Conservation (phyloP, 1,140 invertebrate genomes). For the Bombus huntii region DNA sequence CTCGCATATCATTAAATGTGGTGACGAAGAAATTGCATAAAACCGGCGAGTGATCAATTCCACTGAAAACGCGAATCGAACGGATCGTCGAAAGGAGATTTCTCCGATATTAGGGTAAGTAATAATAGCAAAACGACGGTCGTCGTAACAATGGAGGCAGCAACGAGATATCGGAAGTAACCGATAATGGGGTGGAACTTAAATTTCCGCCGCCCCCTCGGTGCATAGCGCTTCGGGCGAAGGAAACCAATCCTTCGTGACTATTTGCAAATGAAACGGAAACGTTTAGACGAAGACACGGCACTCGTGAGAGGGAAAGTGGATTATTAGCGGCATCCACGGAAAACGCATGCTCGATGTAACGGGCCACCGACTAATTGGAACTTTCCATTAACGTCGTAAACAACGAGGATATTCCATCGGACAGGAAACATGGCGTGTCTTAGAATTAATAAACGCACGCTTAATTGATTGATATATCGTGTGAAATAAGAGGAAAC, state of each 20-base stretch:
- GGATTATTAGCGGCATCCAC: constrained; percentile 25
- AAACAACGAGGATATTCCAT: constrained; percentile 1
- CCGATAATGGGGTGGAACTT: constrained; percentile 62
- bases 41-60: not conserved
- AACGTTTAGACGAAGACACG: constrained; percentile 29
- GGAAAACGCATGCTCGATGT: constrained; percentile 9
- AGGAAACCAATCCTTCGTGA: constrained; percentile 48
- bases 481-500: not conserved
- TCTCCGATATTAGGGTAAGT: constrained; percentile 45
- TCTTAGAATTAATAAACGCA: not conserved
- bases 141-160: constrained; percentile 48
- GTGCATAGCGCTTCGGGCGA: not conserved
- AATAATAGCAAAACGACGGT: constrained; percentile 52
- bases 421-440: not conserved
- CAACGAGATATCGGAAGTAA: constrained; percentile 64
- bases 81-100: constrained; percentile 36
- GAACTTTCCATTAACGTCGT: constrained; percentile 32
- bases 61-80: not conserved
- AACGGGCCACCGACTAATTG: constrained; percentile 20
- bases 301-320: not conserved
- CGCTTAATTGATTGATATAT: not conserved
- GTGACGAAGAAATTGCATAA: not conserved
- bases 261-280: constrained; percentile 55
- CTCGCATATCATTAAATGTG: too few relatives aligned
- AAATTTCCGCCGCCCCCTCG: constrained; percentile 60